A percentile compares a stretch with the other conserved stretches of the same genome.
These are phyloP conservation scores for Ageneiosus marmoratus DNA, from an alignment of 2,113 vertebrate genomes.

Conservation along the genomic window DNA sequence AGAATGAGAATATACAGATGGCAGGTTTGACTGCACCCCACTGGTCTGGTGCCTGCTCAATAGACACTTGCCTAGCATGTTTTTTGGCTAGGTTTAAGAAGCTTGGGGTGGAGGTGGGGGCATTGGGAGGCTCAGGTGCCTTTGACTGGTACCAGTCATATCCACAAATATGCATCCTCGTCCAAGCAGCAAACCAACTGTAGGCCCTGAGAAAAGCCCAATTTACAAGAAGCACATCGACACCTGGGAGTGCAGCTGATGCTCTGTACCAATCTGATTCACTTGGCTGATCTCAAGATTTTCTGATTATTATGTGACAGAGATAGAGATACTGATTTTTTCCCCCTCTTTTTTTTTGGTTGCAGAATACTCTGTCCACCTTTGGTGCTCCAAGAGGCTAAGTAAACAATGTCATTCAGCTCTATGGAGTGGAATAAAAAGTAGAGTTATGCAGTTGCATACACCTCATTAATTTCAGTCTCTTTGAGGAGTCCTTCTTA, in stretches of 20 bases:
- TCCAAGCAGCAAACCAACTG: slow-evolving; percentile 26
- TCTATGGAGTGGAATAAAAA: slow-evolving; percentile 12
- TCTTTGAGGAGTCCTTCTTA: slow-evolving; percentile 21
- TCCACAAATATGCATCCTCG: slow-evolving; percentile 32
- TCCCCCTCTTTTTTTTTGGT: background rate
- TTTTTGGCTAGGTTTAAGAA: slow-evolving; percentile 38
- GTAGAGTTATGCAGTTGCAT: background rate
- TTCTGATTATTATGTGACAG: slow-evolving; percentile 21
- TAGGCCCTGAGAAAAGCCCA: slow-evolving; percentile 35
- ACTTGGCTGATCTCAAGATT: slow-evolving; percentile 25
- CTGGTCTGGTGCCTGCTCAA: slow-evolving; percentile 56
- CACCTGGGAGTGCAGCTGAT: slow-evolving; percentile 34
- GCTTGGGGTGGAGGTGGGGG: slow-evolving; percentile 6
- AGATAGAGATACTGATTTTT: slow-evolving; percentile 32
- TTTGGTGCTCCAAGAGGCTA: slow-evolving; percentile 12
- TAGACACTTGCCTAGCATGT: slow-evolving; percentile 14
- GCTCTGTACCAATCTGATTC: slow-evolving; percentile 17
- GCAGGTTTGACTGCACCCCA: slow-evolving; percentile 70
- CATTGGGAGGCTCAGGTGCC: slow-evolving; percentile 45
- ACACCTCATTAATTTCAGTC: slow-evolving; percentile 43
- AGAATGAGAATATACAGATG: slow-evolving; percentile 69
- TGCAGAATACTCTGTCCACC: slow-evolving; percentile 4
- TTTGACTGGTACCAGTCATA: slow-evolving; percentile 37
- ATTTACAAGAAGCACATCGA: slow-evolving; percentile 43
- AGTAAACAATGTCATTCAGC: slow-evolving; percentile 29